Evolutionary conservation across 2,797 vertebrate species (phyloP).

Genomic region (Myotis vivesi): DNA sequence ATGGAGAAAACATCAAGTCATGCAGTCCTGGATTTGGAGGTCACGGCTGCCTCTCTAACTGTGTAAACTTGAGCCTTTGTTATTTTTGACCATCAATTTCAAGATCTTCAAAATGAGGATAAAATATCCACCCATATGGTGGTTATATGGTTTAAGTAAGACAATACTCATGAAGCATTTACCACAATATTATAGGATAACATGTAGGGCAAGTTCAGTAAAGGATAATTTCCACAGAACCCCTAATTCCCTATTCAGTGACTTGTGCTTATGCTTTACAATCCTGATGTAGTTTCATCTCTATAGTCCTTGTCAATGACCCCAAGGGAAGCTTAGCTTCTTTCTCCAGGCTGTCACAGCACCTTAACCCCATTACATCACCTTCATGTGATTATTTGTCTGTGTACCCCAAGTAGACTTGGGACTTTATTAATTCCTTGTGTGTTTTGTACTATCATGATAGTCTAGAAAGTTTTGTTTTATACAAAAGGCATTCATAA

Average conservation of each 20-base stretch:
- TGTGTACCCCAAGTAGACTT: background rate
- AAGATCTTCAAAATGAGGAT: background rate
- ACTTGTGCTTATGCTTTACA: background rate
- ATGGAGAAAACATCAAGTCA: background rate
- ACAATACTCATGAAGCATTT: background rate
- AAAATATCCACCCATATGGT: background rate
- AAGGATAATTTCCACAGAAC: background rate
- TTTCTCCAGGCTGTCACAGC: background rate
- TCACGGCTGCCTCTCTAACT: slow-evolving; percentile 5
- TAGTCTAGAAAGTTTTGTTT: slow-evolving; percentile 29
- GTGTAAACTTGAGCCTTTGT: background rate
- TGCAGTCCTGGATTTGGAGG: background rate
- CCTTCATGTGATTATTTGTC: background rate
- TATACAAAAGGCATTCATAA: slow-evolving; percentile 56
- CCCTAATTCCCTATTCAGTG: background rate
- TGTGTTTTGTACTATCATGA: slow-evolving; percentile 11
- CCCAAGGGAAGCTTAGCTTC: background rate
- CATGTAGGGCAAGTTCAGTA: background rate
- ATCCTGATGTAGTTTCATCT: background rate
- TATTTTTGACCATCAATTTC: slow-evolving; percentile 36
- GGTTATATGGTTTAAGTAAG: background rate
- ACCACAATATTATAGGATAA: background rate
- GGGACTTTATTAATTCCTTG: slow-evolving; percentile 24
- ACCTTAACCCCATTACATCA: background rate
- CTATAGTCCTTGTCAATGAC: background rate